A percentile compares a stretch with the other conserved stretches of the same genome.
Evolutionary conservation across 2,888 invertebrate species (phyloP).

Genomic region (Drosophila gaucha): DNA sequence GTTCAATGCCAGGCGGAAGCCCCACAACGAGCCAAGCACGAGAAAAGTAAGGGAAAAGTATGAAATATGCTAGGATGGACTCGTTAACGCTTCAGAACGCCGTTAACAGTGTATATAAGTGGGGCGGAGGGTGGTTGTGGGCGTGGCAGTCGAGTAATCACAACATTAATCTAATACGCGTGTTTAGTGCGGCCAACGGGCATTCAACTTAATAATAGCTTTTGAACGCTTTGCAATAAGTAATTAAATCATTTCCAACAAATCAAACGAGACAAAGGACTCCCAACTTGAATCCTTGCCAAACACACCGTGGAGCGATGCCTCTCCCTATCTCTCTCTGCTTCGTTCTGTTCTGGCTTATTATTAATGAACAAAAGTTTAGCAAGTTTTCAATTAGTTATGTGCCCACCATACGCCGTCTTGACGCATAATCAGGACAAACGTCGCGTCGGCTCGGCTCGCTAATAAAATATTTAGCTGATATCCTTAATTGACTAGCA

Average conservation of each 20-base stretch:
- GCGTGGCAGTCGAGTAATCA: conserved; percentile 48
- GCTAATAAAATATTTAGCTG: conserved; percentile 69
- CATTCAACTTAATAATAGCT: conserved; percentile 64
- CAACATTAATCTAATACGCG: conserved; percentile 72
- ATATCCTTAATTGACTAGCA: conserved; percentile 62
- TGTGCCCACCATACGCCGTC: conserved; percentile 35
- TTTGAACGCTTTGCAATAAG: conserved; percentile 55
- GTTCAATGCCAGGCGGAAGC: conserved; percentile 19
- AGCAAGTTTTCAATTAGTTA: conserved; percentile 77
- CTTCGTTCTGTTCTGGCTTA: conserved; percentile 41
- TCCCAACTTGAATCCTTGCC: not conserved
- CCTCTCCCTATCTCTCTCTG: not conserved
- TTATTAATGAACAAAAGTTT: conserved; percentile 76
- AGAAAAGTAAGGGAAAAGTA: conserved; percentile 38
- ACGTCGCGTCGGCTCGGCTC: conserved; percentile 38
- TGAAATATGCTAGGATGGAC: conserved; percentile 58
- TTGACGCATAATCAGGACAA: conserved; percentile 66
- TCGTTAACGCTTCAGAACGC: conserved; percentile 61
- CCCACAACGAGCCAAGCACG: conserved; percentile 9
- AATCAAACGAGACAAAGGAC: conserved; percentile 46
- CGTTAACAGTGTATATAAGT: conserved; percentile 9
- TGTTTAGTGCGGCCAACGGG: conserved; percentile 52
- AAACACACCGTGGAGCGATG: not conserved
- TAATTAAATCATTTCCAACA: conserved; percentile 73
- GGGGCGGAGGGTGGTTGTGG: not conserved